Evolutionary conservation across 1,140 invertebrate genomes (phyloP), one percentile per base, ranked within the genome.

Genomic region (Heterodera carotae): DNA sequence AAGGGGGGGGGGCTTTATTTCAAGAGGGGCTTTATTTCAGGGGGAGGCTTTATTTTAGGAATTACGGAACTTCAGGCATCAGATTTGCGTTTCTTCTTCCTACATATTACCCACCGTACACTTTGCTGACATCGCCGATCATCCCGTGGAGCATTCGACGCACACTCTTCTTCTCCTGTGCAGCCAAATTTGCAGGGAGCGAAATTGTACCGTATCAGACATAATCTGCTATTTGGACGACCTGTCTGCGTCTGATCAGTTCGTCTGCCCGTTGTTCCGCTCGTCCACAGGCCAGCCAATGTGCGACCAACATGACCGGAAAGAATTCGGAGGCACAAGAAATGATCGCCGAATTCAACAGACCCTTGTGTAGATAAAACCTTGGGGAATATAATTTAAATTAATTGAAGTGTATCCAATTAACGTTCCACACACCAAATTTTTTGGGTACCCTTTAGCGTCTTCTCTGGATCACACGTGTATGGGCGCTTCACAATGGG

Each of bases 281-380:
- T 15, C 85, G 82, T 59, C 85, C 85, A 73, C 86, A 88, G 18
- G 80, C 84, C 29, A 87, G 75, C 85, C 85, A 87, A 78, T 87
- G 85, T 2, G 86, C 84, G 59, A 87, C 84, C 27, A 87, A 60
- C 43, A 87, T 75, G 33, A 87, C 86, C 8, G 85, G 85, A 76
- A 88, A 87, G 75, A 88, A 87, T 77, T 87, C 85, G 70, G 85
- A 87, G 29, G 85, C 85, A 80, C 85, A 87, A 7, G 86, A 85
- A 60, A 88, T 87, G 67, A 88, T 82, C 4, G 86, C 80, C 15
- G 81, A 77, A 68, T 80, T 84, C 10, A 87, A 74, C 27, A 87
- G 62, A 25, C 85, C 85, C 75, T 87, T 87, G 81, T 87, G 88
- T 29, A 87, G 73, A 71, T 87, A 87, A 69, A 87, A 87, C 83